Percentiles rank a stretch among this genome's conserved stretches.
Evolutionary conservation across 2,797 vertebrate genomes (phyloP).

Genomic region (Argentina silus): DNA sequence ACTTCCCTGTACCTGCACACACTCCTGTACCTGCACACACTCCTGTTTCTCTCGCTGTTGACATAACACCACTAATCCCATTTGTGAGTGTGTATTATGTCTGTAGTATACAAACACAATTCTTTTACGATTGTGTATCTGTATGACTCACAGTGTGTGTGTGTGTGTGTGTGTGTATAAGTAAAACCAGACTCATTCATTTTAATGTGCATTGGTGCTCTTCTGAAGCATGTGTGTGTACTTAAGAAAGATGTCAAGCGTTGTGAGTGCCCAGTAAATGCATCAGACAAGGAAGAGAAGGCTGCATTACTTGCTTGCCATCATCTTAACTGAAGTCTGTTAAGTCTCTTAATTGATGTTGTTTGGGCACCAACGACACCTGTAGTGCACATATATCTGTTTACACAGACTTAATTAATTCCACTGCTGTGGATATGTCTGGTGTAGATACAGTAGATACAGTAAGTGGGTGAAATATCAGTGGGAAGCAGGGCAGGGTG

Average conservation of each 20-base stretch:
- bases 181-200: background rate
- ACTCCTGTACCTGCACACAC: no score
- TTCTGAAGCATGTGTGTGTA: background rate
- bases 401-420: no score
- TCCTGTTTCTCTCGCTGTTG: no score
- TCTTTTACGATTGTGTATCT: background rate
- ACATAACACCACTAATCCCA: no score
- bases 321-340: no score
- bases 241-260: background rate
- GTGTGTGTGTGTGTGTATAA: slow-evolving; percentile 10
- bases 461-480: slow-evolving; percentile 50
- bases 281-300: no score
- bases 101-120: background rate
- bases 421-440: background rate
- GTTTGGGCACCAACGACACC: no score
- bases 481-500: slow-evolving; percentile 1
- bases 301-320: no score
- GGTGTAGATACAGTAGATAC: background rate
- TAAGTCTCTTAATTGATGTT: no score
- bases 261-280: no score
- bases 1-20: no score
- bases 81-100: background rate
- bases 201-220: background rate
- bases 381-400: no score
- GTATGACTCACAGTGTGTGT: background rate